Conservation (phyloP, 2,113 vertebrate genomes). For the Anhinga anhinga region DNA sequence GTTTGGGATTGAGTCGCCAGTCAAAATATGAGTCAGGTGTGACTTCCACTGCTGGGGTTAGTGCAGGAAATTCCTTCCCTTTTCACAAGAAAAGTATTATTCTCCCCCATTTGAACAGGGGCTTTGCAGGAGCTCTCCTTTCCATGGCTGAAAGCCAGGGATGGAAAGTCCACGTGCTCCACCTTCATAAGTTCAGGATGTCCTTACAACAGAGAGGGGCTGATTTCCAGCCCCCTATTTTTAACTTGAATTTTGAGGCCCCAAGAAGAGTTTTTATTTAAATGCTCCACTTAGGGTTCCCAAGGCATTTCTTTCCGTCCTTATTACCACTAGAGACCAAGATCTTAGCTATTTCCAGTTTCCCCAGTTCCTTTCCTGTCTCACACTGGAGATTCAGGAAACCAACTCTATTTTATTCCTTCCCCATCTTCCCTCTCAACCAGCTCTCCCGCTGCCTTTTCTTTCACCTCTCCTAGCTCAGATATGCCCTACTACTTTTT, state of each 20-base stretch:
- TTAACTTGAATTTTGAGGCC: neutral
- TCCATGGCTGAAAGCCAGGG: neutral
- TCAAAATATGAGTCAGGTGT: neutral
- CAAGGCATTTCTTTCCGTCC: neutral
- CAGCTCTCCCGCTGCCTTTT: neutral
- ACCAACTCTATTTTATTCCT: neutral
- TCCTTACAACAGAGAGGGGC: neutral
- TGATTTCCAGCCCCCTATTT: neutral
- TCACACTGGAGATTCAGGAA: neutral
- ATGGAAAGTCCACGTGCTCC: fast-evolving
- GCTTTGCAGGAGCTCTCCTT: neutral
- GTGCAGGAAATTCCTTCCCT: neutral
- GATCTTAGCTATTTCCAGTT: neutral
- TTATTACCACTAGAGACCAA: neutral
- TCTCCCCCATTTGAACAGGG: neutral
- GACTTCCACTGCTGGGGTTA: neutral
- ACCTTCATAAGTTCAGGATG: neutral
- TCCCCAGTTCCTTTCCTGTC: neutral
- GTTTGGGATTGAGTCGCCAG: neutral
- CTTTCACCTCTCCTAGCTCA: neutral
- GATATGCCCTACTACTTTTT: neutral
- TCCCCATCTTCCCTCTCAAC: too few species aligned
- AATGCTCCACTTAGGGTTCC: neutral
- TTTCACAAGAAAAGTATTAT: fast-evolving
- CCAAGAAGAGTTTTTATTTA: neutral